Evolutionary conservation across 2,113 vertebrate species (phyloP).

Genomic region (Hyla sarda): DNA sequence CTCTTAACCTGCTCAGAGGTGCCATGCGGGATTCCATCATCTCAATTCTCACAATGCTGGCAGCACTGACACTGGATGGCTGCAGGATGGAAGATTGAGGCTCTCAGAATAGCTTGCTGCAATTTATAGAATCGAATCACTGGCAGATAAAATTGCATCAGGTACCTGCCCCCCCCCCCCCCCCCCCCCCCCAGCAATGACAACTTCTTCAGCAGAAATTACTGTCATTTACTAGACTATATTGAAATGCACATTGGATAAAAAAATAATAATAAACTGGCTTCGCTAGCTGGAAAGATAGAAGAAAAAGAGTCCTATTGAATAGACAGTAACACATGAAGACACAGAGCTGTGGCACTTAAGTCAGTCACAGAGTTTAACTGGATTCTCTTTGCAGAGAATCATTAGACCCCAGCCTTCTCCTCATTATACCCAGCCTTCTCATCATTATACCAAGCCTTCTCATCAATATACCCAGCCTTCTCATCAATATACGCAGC

Average conservation of each 20-base stretch:
- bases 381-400: too few species aligned
- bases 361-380: too few species aligned
- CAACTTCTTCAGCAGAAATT: not conserved
- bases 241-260: not conserved
- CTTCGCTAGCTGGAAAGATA: not conserved
- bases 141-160: constrained; percentile 24
- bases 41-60: not conserved
- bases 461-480: too few species aligned
- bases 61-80: not conserved
- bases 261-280: not conserved
- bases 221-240: constrained; percentile 25
- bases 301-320: not conserved
- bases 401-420: too few species aligned
- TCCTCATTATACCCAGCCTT: too few species aligned
- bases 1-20: constrained; percentile 16
- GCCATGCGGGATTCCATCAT: not conserved
- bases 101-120: not conserved
- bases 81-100: not conserved
- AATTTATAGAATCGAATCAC: constrained; percentile 34
- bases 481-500: too few species aligned
- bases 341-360: too few species aligned
- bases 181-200: constrained; percentile 7
- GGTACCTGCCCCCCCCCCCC: not conserved
- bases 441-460: too few species aligned
- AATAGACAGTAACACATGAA: too few species aligned